Base-by-base conservation (phyloP, 1,140 invertebrate genomes). In the Maniola jurtina region DNA sequence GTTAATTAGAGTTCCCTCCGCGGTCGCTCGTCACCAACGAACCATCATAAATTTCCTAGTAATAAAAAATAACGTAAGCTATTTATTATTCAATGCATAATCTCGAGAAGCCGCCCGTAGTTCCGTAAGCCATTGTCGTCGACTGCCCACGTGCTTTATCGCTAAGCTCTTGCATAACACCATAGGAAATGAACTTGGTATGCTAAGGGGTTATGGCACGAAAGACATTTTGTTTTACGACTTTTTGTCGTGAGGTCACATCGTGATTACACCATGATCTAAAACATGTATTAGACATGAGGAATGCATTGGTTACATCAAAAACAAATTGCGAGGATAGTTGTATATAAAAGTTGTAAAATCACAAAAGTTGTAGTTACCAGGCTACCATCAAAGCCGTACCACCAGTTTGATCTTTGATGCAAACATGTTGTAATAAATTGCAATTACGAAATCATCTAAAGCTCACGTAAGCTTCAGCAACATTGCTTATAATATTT, bases 1-100 rank as follows among this genome's bases (percentile, higher is more conserved):
- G 9, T 45, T 11, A 0, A 40, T 40, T 40, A 40, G 40, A 6
- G 13, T 1, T 11, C 13, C 5, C 5, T n/a, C 13, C 42, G 42
- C 42, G 2, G 5, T 9, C 42, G 2, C 1, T 9, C 42, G 13
- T 5, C 9, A 9, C 5, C 9, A 45, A 11, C n/a, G n/a, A n/a
- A n/a, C 13, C 13, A 45, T 45, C 9, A n/a, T 38, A 38, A 11
- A 6, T 45, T 45, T 6, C 13, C 42, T 45, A 5, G 42, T 45
- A 13, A 45, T 45, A 45, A 45, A 45, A 45, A 13, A 11, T 45
- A 45, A 13, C 42, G 42, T 45, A 38, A 45, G 13, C 13, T 13
- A 45, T 45, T 52, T 52, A 52, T 52, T 52, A 52, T 52, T 52
- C 48, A 16, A 25, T 52, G 16, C 48, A 52, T 52, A 25, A 52